Conservation (phyloP, 2,888 invertebrate genomes). For the Elaeidobius kamerunicus region DNA sequence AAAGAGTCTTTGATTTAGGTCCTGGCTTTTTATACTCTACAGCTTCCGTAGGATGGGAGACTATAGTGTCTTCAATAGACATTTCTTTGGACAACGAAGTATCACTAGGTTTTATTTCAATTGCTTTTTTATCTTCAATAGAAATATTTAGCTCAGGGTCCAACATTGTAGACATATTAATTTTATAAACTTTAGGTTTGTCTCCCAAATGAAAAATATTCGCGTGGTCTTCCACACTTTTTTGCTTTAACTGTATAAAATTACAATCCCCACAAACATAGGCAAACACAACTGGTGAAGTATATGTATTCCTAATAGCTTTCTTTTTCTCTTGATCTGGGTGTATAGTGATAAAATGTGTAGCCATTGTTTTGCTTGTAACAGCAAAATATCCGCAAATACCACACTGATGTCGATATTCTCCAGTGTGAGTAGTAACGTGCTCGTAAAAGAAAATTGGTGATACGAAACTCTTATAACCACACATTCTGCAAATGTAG, state of each 20-base stretch:
- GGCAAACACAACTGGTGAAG: slow-evolving; percentile 34
- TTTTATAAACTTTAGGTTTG: slow-evolving; percentile 48
- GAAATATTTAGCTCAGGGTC: slow-evolving; percentile 16
- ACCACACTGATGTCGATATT: slow-evolving; percentile 66
- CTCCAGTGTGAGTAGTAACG: slow-evolving; percentile 73
- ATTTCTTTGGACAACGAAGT: background rate
- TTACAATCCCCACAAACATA: slow-evolving; percentile 71
- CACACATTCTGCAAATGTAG: slow-evolving; percentile 47
- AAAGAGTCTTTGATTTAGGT: background rate
- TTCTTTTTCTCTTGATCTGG: slow-evolving; percentile 31
- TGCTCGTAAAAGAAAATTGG: slow-evolving; percentile 65
- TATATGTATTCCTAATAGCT: slow-evolving; percentile 23
- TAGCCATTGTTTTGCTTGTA: slow-evolving; percentile 38
- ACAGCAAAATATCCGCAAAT: slow-evolving; percentile 51
- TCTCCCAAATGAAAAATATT: slow-evolving; percentile 54
- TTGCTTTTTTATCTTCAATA: background rate
- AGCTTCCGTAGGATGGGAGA: background rate
- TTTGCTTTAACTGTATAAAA: slow-evolving; percentile 64
- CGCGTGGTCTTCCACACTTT: slow-evolving; percentile 63
- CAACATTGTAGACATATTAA: slow-evolving; percentile 42
- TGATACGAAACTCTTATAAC: slow-evolving; percentile 30
- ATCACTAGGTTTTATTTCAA: slow-evolving; percentile 7
- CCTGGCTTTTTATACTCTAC: background rate
- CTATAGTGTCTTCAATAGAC: no score
- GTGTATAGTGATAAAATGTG: slow-evolving; percentile 39